Conservation (phyloP, 2,113 vertebrate genomes). For the Butastur rufipennis region DNA sequence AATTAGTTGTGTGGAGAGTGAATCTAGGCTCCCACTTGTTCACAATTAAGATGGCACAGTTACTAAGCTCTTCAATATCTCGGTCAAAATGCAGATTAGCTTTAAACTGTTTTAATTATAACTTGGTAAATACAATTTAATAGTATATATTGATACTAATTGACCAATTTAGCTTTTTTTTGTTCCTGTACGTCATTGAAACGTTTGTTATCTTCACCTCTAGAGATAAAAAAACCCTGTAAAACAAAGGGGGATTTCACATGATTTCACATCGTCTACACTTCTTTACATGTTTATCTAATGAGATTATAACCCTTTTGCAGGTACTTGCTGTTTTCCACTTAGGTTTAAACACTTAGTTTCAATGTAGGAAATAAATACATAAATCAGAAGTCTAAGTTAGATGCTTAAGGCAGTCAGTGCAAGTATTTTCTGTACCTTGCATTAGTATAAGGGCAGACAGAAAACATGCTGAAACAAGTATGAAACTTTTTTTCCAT, state of each 20-base stretch:
- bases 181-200: background rate
- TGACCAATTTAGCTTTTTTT: background rate
- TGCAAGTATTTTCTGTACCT: background rate
- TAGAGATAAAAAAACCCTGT: background rate
- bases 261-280: background rate
- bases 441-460: background rate
- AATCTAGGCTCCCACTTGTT: background rate
- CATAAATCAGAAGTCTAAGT: background rate
- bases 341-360: background rate
- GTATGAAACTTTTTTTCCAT: background rate
- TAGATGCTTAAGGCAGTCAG: background rate
- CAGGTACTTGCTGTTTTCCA: background rate
- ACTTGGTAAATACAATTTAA: background rate
- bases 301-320: background rate
- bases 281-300: background rate
- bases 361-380: background rate
- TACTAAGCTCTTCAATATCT: background rate
- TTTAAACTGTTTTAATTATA: background rate
- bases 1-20: background rate
- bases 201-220: background rate
- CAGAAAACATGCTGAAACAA: background rate
- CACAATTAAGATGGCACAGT: background rate
- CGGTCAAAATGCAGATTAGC: background rate
- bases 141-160: background rate
- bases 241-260: background rate